Evolutionary conservation across 2,888 invertebrate genomes (phyloP).

Genomic region (Gisinianus flammeolus): DNA sequence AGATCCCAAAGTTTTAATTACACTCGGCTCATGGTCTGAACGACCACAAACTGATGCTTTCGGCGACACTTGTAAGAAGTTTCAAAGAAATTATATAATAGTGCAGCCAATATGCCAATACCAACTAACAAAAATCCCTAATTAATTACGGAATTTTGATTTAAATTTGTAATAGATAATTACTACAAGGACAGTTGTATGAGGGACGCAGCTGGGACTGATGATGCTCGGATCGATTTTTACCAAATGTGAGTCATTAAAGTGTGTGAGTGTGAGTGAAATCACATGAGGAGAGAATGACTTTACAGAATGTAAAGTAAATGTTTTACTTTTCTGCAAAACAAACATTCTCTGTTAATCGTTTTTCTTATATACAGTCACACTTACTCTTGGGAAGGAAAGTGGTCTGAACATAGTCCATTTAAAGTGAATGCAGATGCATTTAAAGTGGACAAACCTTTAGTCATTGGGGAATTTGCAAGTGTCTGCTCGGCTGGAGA

Average conservation of each 20-base stretch:
- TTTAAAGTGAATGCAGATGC: constrained; percentile 50
- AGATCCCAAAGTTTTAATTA: constrained; percentile 57
- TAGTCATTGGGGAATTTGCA: constrained; percentile 59
- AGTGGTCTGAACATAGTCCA: constrained; percentile 56
- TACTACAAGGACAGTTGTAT: constrained; percentile 57
- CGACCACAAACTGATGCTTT: constrained; percentile 58
- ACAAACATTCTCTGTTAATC: no score
- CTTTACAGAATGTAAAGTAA: no score
- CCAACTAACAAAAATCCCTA: not conserved
- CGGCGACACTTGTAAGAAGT: constrained; percentile 48
- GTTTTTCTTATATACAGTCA: no score
- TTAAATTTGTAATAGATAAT: constrained; percentile 40
- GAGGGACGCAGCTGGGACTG: constrained; percentile 46
- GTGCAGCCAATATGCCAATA: not conserved
- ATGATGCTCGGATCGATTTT: constrained; percentile 57
- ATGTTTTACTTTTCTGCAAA: no score
- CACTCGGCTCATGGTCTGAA: constrained; percentile 59
- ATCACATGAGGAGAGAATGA: no score
- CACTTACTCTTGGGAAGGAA: constrained; percentile 58
- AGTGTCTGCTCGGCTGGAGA: constrained; percentile 52
- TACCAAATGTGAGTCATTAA: no score
- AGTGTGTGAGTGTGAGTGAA: no score
- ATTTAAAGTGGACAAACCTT: constrained; percentile 58
- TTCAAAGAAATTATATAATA: not conserved
- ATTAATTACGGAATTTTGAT: not conserved